Base-by-base conservation (phyloP, 2,113 vertebrate genomes). In the Sorex araneus region DNA sequence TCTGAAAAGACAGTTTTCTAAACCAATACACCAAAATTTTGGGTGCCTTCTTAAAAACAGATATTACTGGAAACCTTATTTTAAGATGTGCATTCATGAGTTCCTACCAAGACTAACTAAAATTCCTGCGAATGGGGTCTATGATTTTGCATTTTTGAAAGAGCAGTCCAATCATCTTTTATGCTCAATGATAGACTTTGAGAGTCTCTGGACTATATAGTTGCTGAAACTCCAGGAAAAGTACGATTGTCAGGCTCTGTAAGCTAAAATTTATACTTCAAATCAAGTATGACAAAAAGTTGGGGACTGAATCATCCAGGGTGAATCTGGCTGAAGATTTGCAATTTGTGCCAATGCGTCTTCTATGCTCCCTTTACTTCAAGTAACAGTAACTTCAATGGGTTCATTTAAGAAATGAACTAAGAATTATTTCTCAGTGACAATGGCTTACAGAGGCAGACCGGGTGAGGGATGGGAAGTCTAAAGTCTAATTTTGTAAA, bases 1-100 rank as follows among this genome's bases (percentile, higher is more conserved):
- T 91, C 89, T 93, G 64, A 90, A 25, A n/a, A 81, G 54, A 70
- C 23, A 74, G 19, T 10, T 67, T 89, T 89, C 63, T 89, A 32
- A 43, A 78, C 85, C 70, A 86, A 79, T 7, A 16, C 80, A 80
- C 75, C 12, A 30, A 79, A 92, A 63, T 85, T 63, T 50, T 13
- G 7, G 66, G 64, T 89, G 34, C 40, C 40, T 60, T 71, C 36
- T 60, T 79, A 47, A 90, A 83, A 81, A 60, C 30, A 15, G 25
- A 23, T 40, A 71, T 80, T 86, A 28, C 11, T 67, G n/a, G 63
- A 80, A 92, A 19, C 1, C 34, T 83, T 79, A 8, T 88, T 64
- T 60, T 40, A 92, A 70, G 91, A 19, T 32, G 19, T 9, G 6
- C 28, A 21, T 83, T 73, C 13, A 32, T 18, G 18, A 84, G 30